A percentile compares a stretch with the other conserved stretches of the same genome.
Conservation (phyloP, 2,888 invertebrate species). For the Hydropsyche betteni region DNA sequence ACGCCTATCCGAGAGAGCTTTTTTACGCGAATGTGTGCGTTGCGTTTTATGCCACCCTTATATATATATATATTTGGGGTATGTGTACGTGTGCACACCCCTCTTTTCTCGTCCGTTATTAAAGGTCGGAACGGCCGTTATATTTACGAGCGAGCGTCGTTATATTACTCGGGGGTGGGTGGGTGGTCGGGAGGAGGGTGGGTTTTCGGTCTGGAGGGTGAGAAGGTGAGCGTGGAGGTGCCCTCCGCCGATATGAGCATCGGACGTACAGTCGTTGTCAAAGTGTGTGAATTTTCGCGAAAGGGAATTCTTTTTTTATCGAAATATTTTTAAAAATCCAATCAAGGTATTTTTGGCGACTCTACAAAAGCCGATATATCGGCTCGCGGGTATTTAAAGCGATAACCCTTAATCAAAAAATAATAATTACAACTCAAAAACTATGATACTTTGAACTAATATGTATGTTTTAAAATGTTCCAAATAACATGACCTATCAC, state of each 20-base stretch:
- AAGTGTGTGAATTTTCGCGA: slow-evolving; percentile 14
- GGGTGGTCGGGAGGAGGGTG: slow-evolving; percentile 34
- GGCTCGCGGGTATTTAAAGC: no score
- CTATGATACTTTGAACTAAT: no score
- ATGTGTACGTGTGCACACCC: slow-evolving; percentile 52
- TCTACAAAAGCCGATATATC: no score
- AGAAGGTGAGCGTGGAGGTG: neutral
- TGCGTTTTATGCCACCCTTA: no score
- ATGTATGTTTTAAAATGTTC: no score
- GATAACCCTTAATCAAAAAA: no score
- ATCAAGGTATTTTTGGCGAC: no score
- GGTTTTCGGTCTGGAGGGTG: neutral
- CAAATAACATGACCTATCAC: no score
- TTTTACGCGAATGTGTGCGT: slow-evolving; percentile 48
- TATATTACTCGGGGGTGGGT: slow-evolving; percentile 57
- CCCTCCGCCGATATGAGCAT: slow-evolving; percentile 44
- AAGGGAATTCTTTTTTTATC: no score
- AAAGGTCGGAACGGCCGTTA: slow-evolving; percentile 62
- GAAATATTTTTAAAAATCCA: no score
- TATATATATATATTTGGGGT: neutral
- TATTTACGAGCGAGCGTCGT: slow-evolving; percentile 57
- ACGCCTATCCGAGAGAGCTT: slow-evolving; percentile 58
- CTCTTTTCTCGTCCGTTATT: slow-evolving; percentile 55
- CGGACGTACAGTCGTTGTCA: slow-evolving; percentile 15
- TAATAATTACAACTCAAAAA: no score